Evolutionary conservation across 2,797 vertebrate genomes (phyloP).

Genomic region (Rhinogobio ventralis): DNA sequence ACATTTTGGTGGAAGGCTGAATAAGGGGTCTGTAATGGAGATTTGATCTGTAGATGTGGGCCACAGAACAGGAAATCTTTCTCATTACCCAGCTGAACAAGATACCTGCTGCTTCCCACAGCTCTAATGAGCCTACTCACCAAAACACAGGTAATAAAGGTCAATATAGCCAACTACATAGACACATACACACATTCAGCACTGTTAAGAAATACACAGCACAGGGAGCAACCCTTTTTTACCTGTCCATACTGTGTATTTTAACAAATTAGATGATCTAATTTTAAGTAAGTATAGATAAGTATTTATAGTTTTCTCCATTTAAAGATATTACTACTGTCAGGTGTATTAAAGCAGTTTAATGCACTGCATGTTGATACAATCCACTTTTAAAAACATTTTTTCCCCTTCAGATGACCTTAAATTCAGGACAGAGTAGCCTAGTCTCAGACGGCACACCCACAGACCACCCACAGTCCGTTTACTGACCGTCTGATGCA

Average conservation of each 20-base stretch:
- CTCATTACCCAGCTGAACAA: conserved; percentile 76
- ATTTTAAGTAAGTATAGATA: not conserved
- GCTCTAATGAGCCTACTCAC: conserved; percentile 75
- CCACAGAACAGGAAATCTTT: conserved; percentile 70
- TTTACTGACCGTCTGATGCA: conserved; percentile 18
- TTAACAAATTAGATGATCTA: not conserved
- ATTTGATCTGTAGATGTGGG: conserved; percentile 58
- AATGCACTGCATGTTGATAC: not conserved
- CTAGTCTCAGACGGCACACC: not conserved
- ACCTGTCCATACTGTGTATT: not conserved
- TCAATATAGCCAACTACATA: conserved; percentile 62
- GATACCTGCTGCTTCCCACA: conserved; percentile 64
- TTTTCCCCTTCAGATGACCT: not conserved
- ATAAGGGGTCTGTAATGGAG: conserved; percentile 24
- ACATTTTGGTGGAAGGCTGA: conserved; percentile 12
- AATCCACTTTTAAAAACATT: not conserved
- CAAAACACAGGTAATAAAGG: conserved; percentile 78
- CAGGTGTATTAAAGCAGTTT: not conserved
- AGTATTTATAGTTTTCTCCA: not conserved
- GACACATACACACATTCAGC: conserved; percentile 17
- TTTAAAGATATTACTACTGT: not conserved
- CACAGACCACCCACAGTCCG: conserved; percentile 11
- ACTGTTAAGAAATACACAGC: conserved; percentile 14
- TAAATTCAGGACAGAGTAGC: conserved; percentile 15
- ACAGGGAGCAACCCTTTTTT: not conserved